phyloP scores from a whole-genome alignment of 2,113 vertebrate species.

The Dasyornis broadbenti region DNA sequence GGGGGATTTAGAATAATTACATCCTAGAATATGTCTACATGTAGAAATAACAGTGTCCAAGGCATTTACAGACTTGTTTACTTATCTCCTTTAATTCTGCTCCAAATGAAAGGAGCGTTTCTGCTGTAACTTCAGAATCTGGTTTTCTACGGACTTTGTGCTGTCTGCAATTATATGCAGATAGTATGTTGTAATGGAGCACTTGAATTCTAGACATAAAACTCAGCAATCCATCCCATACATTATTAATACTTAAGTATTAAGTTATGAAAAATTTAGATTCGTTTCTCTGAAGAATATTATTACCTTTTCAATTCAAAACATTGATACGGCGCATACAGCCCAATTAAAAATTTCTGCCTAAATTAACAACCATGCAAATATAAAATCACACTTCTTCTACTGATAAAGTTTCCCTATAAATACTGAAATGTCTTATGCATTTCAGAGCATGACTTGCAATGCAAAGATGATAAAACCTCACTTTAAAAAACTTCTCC shows the following conservation, averaged over 20 bases:
- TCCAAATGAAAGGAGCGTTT: neutral
- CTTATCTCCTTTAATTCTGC: neutral
- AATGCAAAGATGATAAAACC: slow-evolving; percentile 7
- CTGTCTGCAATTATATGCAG: neutral
- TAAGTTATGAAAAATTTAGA: slow-evolving; percentile 56
- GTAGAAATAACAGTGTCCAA: neutral
- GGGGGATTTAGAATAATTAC: neutral
- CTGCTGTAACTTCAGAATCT: neutral
- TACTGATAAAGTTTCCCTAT: neutral
- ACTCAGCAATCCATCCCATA: neutral
- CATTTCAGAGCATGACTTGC: neutral
- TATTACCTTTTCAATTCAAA: slow-evolving; percentile 36
- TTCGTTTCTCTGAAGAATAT: neutral
- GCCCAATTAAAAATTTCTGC: neutral
- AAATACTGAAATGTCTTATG: neutral
- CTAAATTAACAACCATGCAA: neutral
- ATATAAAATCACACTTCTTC: neutral
- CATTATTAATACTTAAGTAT: slow-evolving; percentile 47
- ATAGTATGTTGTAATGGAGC: neutral
- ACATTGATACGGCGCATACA: neutral
- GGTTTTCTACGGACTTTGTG: neutral
- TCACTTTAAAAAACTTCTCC: slow-evolving; percentile 9
- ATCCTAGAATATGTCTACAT: slow-evolving; percentile 5
- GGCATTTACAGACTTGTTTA: neutral
- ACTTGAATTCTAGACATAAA: neutral